Conservation (phyloP, 2,888 invertebrate genomes). For the Argyresthia goedartella region DNA sequence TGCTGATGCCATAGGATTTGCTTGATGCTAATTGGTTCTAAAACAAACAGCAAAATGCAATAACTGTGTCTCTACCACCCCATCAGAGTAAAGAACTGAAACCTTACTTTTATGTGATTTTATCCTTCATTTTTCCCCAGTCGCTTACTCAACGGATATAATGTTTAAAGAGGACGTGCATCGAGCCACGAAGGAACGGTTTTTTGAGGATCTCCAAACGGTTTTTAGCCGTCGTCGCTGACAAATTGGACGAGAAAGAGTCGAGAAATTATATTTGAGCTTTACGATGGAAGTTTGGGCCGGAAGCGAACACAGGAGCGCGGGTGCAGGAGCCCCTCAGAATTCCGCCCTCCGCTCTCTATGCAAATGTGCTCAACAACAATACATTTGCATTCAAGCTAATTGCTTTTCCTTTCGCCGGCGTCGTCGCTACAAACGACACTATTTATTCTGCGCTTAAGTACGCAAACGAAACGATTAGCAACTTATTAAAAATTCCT, state of each 20-base stretch:
- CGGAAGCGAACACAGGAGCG: conserved; percentile 29
- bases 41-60: too few relatives aligned
- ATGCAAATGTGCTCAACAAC: conserved; percentile 56
- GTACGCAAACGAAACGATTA: conserved; percentile 1
- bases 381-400: conserved; percentile 57
- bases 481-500: neutral
- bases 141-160: too few relatives aligned
- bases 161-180: too few relatives aligned
- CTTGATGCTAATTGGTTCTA: too few relatives aligned
- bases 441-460: conserved; percentile 36
- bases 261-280: conserved; percentile 26
- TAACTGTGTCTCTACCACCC: too few relatives aligned
- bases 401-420: conserved; percentile 61
- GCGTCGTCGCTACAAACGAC: conserved; percentile 30
- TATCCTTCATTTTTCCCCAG: too few relatives aligned
- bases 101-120: too few relatives aligned
- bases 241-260: conserved; percentile 12
- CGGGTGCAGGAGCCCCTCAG: conserved; percentile 23
- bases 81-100: too few relatives aligned
- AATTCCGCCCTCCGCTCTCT: conserved; percentile 40
- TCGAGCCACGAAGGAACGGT: too few relatives aligned
- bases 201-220: too few relatives aligned
- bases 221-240: neutral
- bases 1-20: too few relatives aligned
- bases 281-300: conserved; percentile 35